Evolutionary conservation across 2,888 invertebrate species (phyloP).

Genomic region (Luperina testacea): DNA sequence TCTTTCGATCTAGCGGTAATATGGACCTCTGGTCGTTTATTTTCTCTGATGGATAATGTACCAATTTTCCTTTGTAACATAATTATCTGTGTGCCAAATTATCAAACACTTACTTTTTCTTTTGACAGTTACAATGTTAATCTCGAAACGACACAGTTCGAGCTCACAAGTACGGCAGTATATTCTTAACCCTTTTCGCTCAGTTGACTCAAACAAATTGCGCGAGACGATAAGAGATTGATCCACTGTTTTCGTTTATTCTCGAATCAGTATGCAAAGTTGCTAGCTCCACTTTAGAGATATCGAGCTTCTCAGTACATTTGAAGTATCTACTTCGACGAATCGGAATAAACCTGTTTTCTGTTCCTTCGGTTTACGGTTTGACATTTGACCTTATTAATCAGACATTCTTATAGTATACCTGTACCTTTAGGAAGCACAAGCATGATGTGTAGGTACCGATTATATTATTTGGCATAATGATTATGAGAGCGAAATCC

Average conservation of each 20-base stretch:
- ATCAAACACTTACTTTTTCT: not conserved
- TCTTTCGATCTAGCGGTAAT: not conserved
- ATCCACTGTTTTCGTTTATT: conserved; percentile 57
- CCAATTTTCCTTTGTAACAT: not conserved
- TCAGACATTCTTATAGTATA: not conserved
- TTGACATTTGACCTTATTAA: not conserved
- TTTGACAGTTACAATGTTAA: conserved; percentile 1
- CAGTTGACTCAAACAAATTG: conserved; percentile 59
- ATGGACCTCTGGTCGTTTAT: not conserved
- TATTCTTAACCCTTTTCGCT: conserved; percentile 37
- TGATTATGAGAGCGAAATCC: too few relatives aligned
- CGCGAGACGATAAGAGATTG: conserved; percentile 55
- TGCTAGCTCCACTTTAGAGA: conserved; percentile 40
- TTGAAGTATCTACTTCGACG: conserved; percentile 24
- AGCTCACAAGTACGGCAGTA: conserved; percentile 14
- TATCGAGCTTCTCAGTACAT: conserved; percentile 37
- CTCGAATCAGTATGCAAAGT: conserved; percentile 62
- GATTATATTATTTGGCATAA: too few relatives aligned
- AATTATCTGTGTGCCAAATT: not conserved
- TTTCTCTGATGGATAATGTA: not conserved
- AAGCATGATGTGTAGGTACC: not conserved
- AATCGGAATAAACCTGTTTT: conserved; percentile 18
- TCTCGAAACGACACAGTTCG: not conserved
- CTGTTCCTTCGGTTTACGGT: not conserved
- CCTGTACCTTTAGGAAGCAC: not conserved